Base-by-base conservation (phyloP, 2,113 vertebrate genomes). In the Xyrauchen texanus region DNA sequence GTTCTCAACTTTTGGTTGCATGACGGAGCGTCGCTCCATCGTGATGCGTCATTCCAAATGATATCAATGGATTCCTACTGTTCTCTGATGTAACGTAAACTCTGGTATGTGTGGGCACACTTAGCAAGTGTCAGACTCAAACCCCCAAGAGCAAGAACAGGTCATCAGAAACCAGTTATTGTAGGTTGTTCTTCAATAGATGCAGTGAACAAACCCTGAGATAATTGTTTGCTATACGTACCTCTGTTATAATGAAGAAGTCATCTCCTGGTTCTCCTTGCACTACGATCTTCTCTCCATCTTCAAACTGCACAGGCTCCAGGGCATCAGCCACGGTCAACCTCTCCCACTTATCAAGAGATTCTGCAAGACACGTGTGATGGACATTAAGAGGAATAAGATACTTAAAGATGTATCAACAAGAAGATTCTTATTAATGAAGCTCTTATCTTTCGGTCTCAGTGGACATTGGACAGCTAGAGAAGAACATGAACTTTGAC, bases 191-290 rank as follows among this genome's bases (percentile, higher is more conserved):
- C 21, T 57, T 51, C 9, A 52, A 47, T 52, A 11, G 16, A 8
- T 61, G 49, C 5, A 6, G 5, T 13, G 16, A 44, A 74, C 57
- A 64, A 13, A 57, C 21, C 21, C 21, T 34, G 21, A 34, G 21
- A 34, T 34, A 3, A 34, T 34, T 34, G 58, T 13, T 15, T 15
- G 6, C 55, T 58, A n/a, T 49, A 15, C 77, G 84, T 86, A 98
- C 97, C 96, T 98, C 97, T 7, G 97, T 98, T 87, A 98, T 98
- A 87, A 99, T 98, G 92, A 96, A 98, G 93, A 98, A 98, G 78
- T 97, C 96, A 8, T 98, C 96, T 8, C 97, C 97, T 0, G 97
- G 96, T 46, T 98, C 94, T 76, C 97, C 97, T 82, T 99, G 97
- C 52, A 98, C 96, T 81, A 99, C 97, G 0, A 98, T 98, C 87